Conservation (phyloP, 37 sponge, comb jelly and placozoan genomes). For the Mnemiopsis leidyi region DNA sequence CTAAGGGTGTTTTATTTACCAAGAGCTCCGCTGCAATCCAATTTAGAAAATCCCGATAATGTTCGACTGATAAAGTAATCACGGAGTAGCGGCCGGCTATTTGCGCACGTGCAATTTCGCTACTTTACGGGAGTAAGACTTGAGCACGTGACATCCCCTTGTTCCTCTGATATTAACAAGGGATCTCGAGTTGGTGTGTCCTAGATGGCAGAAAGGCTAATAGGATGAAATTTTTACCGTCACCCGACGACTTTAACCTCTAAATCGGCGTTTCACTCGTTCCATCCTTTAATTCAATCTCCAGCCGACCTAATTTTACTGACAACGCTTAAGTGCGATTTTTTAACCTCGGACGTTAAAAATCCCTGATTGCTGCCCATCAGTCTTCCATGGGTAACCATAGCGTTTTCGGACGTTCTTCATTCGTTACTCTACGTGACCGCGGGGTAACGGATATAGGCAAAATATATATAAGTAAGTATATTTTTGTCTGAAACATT, state of each 20-base stretch:
- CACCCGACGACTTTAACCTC: neutral
- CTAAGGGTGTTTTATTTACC: neutral
- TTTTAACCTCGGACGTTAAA: neutral
- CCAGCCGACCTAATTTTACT: neutral
- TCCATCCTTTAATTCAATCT: neutral
- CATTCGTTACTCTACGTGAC: too few relatives aligned
- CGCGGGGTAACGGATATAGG: too few relatives aligned
- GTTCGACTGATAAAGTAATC: neutral
- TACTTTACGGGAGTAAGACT: too few relatives aligned
- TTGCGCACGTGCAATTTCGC: neutral
- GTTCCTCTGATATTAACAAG: neutral
- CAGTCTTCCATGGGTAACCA: neutral
- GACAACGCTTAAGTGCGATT: neutral
- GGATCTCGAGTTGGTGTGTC: neutral
- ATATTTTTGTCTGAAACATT: too few relatives aligned
- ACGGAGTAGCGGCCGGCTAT: neutral
- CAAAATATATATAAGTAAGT: too few relatives aligned
- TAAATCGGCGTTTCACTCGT: neutral
- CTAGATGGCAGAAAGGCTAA: neutral
- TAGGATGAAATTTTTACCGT: neutral
- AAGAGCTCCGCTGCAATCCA: neutral
- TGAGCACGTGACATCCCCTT: neutral
- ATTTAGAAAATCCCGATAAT: neutral
- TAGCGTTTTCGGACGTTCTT: neutral
- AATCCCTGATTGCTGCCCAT: neutral